Evolutionary conservation across 2,113 vertebrate genomes (phyloP), one percentile per base, ranked within the genome.

Genomic region (Chinchilla lanigera): DNA sequence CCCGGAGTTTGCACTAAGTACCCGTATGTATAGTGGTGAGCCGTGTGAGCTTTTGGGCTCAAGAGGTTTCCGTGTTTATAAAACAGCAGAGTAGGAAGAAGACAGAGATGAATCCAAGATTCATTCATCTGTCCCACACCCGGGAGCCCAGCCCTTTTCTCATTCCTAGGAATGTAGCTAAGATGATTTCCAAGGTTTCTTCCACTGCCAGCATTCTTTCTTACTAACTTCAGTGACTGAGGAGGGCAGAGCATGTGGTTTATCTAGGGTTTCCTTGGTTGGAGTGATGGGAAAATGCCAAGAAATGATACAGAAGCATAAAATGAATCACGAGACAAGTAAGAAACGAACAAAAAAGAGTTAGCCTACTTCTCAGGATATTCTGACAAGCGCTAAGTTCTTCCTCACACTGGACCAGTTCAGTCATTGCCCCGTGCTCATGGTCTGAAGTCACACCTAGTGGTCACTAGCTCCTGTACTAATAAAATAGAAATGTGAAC

Each of bases 401-500:
- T 86, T 17, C 41, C 28, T 82, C 33, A 38, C 60, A 77, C 5
- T 5, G 16, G 44, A n/a, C 28, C 35, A 28, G 47, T 83, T 92
- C 17, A 58, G 30, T 82, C 38, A 52, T 33, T 71, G 38, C 47
- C 38, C 38, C 10, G 0, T 16, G 38, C 17, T 81, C 4, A 7
- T 26, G 11, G 92, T 44, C 41, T 61, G n/a, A 87, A 14, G 17
- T 86, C 85, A 78, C 54, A 69, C 8, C 33, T 41, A 22, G 47
- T 38, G 63, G 24, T 30, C 54, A 65, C 33, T n/a, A 38, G 47
- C 44, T 94, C 73, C 26, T 28, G 8, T 0, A 33, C 47, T 44
- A 86, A 38, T 78, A 88, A 90, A 94, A 89, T 71, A 35, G 54
- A 95, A 90, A 86, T 38, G 3, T 4, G 69, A 86, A 86, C 56